Base-by-base conservation (phyloP, 2,888 invertebrate genomes). In the Lomographa bimaculata region DNA sequence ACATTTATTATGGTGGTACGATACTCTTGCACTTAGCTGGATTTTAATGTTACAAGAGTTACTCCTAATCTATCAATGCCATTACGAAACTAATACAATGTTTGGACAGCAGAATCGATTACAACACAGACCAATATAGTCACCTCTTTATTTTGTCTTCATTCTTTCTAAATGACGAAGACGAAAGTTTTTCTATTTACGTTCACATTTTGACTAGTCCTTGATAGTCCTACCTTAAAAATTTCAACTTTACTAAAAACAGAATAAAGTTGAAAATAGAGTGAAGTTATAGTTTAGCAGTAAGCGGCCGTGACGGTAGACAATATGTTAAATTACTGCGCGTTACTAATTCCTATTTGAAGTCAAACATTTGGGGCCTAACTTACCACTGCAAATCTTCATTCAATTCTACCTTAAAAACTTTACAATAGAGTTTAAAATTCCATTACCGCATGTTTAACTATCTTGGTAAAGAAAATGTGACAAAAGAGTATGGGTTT, bases 261-360 rank as follows among this genome's bases (percentile, higher is more conserved):
- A 0, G 0, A 0, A 0, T 48, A 47, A 28, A 33, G 47, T 41
- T 29, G 2, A 19, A 30, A 39, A 25, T 53, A 37, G 30, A 30
- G 1, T 3, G 1, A 14, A 1, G 11, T 28, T 2, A 27, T 14
- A n/a, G 40, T 47, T 28, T 6, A 27, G 49, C 59, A 54, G 51
- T 53, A 56, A 46, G 38, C 49, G 46, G 55, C 60, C 64, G 57
- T 66, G 64, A 56, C 66, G 57, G 30, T 27, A 60, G 50, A 76
- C 75, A 74, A 75, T 78, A 54, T 54, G 49, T 54, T 54, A 51
- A 51, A 54, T 51, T 51, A 76, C 67, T 69, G 57, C 47, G 61
- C 60, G 58, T 58, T 62, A 68, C 72, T 75, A 78, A 80, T 77
- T 66, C 75, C 73, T 66, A 66, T 68, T 64, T 70, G 75, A 80